Percentiles rank a stretch among this genome's conserved stretches.
phyloP scores from a whole-genome alignment of 1,140 invertebrate genomes.

The Drepana arcuata region DNA sequence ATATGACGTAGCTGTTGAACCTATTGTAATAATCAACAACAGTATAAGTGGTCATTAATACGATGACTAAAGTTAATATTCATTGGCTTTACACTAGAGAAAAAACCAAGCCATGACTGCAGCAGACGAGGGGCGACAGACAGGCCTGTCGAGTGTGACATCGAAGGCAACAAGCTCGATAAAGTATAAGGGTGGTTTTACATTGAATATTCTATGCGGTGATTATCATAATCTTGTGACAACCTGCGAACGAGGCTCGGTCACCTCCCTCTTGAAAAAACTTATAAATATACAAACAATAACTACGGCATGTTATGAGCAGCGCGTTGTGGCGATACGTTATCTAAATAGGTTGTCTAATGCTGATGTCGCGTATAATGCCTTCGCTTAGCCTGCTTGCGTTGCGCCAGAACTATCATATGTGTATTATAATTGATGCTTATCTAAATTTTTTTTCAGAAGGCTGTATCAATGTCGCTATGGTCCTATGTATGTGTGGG shows the following conservation, averaged over 20 bases:
- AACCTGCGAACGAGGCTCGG: slow-evolving; percentile 48
- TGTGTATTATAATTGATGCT: no score
- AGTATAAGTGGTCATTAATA: no score
- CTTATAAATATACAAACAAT: slow-evolving; percentile 49
- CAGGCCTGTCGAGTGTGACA: slow-evolving; percentile 10
- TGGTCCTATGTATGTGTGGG: no score
- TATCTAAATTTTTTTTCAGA: no score
- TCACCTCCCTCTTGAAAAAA: slow-evolving; percentile 23
- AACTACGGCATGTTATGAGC: no score
- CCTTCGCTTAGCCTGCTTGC: no score
- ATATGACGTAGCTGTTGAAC: no score
- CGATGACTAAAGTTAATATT: no score
- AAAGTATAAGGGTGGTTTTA: slow-evolving; percentile 40
- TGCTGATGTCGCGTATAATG: no score
- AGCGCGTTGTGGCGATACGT: slow-evolving; percentile 29
- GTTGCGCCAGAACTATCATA: no score
- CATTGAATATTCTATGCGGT: slow-evolving; percentile 47
- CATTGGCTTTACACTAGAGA: slow-evolving; percentile 8
- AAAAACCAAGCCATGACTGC: slow-evolving; percentile 7
- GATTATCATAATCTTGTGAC: slow-evolving; percentile 58
- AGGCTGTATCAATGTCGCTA: no score
- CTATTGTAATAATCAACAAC: no score
- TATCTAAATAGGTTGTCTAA: slow-evolving; percentile 46
- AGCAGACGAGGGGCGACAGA: slow-evolving; percentile 2
- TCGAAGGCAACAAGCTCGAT: slow-evolving; percentile 18